Base-by-base conservation (phyloP, 30 jellyfish, hydroid and myxozoan species). In the Chrysaora quinquecirrha region DNA sequence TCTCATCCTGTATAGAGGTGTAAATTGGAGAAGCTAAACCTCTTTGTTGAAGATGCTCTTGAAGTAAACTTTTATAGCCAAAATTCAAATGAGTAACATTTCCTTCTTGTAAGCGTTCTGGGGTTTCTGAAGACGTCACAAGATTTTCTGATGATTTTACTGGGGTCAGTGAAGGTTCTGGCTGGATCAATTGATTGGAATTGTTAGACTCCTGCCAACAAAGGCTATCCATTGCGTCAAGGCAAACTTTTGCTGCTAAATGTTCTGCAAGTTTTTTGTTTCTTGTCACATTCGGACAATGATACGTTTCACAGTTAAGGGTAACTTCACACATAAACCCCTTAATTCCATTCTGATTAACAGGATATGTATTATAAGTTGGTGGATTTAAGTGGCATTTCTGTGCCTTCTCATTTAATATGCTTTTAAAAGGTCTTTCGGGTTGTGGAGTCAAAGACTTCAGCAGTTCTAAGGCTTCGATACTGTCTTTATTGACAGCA, bases 211-310 rank as follows among this genome's bases (percentile, higher is more conserved):
- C n/a, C n/a, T n/a, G n/a, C n/a, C n/a, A n/a, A n/a, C n/a, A n/a
- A n/a, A n/a, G n/a, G n/a, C n/a, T n/a, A n/a, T n/a, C n/a, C n/a
- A n/a, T n/a, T n/a, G n/a, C n/a, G n/a, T n/a, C n/a, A n/a, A n/a
- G n/a, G n/a, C n/a, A n/a, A n/a, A n/a, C n/a, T n/a, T n/a, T n/a
- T n/a, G n/a, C n/a, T n/a, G n/a, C n/a, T n/a, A 21, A 9, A 16
- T 78, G 89, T 24, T 78, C 82, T 1, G 89, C 89, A 19, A 16
- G 25, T 38, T 64, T 78, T 38, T 78, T 78, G 58, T 29, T 61
- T n/a, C 29, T 49, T 10, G 73, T 38, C 16, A 52, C 71, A 3
- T 25, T 38, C 1, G 73, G 3, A 29, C 85, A 21, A 0, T 30
- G 33, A 35, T 73, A 73, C n/a, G 61, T 49, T 30, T 46, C 48